Evolutionary conservation across 2,888 invertebrate genomes (phyloP).

Genomic region (Diplazon laetatorius): DNA sequence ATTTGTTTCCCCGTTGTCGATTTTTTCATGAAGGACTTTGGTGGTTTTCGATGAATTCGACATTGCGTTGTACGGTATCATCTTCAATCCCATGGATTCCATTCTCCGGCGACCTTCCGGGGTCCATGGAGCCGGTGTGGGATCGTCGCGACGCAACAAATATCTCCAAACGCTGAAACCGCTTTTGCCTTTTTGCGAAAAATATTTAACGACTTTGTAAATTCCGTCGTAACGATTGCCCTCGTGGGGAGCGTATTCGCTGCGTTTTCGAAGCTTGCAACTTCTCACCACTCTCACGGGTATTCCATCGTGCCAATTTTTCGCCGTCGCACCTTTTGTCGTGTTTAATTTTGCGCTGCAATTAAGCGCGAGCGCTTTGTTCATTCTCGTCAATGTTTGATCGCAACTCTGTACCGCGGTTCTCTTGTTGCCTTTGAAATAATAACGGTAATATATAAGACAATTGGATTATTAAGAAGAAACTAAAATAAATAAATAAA

Average conservation of each 20-base stretch:
- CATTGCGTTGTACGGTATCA: constrained; percentile 86
- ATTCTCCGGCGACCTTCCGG: constrained; percentile 85
- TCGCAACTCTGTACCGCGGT: constrained; percentile 91
- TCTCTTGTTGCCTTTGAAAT: constrained; percentile 87
- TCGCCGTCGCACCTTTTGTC: constrained; percentile 87
- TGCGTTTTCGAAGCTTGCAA: constrained; percentile 89
- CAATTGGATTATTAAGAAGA: too few species aligned
- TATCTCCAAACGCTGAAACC: constrained; percentile 93
- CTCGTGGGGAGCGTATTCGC: constrained; percentile 90
- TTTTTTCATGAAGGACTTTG: constrained; percentile 62
- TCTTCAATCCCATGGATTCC: constrained; percentile 70
- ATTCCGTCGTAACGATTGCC: constrained; percentile 92
- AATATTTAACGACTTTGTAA: constrained; percentile 93
- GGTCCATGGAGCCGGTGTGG: constrained; percentile 91
- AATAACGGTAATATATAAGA: too few species aligned
- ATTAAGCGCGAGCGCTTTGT: constrained; percentile 90
- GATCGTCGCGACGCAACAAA: constrained; percentile 90
- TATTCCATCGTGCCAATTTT: constrained; percentile 88
- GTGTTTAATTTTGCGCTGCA: constrained; percentile 88
- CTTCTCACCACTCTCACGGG: constrained; percentile 92
- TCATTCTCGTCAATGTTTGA: constrained; percentile 90
- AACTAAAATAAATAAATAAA: too few species aligned
- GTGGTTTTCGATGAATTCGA: constrained; percentile 78
- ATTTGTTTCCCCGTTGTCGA: constrained; percentile 70
- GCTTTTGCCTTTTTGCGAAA: constrained; percentile 89